Evolutionary conservation across 2,113 vertebrate species (phyloP), one percentile per base, ranked within the genome.

Genomic region (Erinaceus europaeus): DNA sequence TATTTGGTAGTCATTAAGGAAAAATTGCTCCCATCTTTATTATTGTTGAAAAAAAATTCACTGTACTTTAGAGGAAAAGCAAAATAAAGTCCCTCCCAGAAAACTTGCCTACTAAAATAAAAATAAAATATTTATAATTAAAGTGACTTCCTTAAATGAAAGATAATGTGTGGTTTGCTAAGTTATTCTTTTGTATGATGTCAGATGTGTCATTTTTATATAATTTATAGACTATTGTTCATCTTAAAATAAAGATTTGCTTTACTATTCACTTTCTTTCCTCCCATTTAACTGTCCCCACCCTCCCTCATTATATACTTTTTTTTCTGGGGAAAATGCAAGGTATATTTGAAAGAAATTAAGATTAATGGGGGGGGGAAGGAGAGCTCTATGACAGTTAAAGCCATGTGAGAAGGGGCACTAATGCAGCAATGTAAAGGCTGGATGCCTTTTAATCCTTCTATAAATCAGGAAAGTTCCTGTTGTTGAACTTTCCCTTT

Each of bases 31-130:
- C 32, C 50, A 48, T 52, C 77, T 72, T 42, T 32, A 44, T 62
- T 62, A 88, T 85, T 10, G 25, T 80, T 57, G n/a, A 46, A 44
- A 38, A 88, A 88, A 79, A 69, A 53, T 52, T n/a, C 27, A 76
- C 50, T 72, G 34, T 7, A 52, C 23, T 68, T 86, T 57, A 71
- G 81, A 76, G 61, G 50, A 75, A 81, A 92, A 68, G n/a, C 12
- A 15, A 86, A 88, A 78, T 46, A 38, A 92, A 75, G 57, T 86
- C 15, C 38, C 36, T 64, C 50, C 11, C 40, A 83, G 4, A 48
- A 90, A 38, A 40, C 8, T 53, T 53, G n/a, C n/a, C 1, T 25
- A 50, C 3, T 40, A 3, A 25, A 48, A 59, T 67, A 44, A 89
- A 91, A 84, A 65, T 21, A 73, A 40, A 75, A 5, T 65, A 5